phyloP scores from a whole-genome alignment of 2,797 vertebrate genomes.

The Thaleichthys pacificus region DNA sequence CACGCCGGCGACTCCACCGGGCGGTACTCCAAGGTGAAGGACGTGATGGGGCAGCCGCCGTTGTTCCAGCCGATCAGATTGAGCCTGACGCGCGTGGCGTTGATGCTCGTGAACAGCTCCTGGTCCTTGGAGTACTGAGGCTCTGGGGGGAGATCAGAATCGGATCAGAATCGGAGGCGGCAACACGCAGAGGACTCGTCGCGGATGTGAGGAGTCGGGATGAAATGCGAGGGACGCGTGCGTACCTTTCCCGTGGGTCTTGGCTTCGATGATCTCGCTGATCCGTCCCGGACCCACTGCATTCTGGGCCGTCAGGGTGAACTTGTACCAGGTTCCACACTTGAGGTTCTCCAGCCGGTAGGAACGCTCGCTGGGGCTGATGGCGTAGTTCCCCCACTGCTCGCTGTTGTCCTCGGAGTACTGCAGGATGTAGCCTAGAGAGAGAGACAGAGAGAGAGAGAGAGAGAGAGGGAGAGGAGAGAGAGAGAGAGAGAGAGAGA shows the following conservation, averaged over 20 bases:
- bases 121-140: constrained; percentile 98
- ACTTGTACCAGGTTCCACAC: constrained; percentile 98
- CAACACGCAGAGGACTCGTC: too few relatives aligned
- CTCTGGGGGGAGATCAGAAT: constrained; percentile 68
- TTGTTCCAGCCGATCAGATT: constrained; percentile 97
- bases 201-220: not conserved
- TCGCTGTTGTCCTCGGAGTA: constrained; percentile 98
- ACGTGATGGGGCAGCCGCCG: constrained; percentile 93
- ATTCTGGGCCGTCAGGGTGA: constrained; percentile 96
- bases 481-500: not conserved
- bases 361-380: constrained; percentile 93
- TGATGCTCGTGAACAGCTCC: constrained; percentile 93
- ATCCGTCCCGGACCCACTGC: constrained; percentile 95
- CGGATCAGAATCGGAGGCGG: not conserved
- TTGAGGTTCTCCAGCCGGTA: constrained; percentile 93
- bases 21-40: constrained; percentile 91
- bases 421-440: constrained; percentile 92
- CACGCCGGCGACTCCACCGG: constrained; percentile 85
- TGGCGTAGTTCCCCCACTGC: constrained; percentile 95
- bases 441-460: not conserved
- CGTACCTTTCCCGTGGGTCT: constrained; percentile 94
- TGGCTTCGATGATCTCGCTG: constrained; percentile 98
- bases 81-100: constrained; percentile 88
- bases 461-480: not conserved
- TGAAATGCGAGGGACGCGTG: not conserved